These are phyloP conservation scores for Nycticryphes semicollaris DNA, from an alignment of 2,113 vertebrate species.

Conservation along the genomic window DNA sequence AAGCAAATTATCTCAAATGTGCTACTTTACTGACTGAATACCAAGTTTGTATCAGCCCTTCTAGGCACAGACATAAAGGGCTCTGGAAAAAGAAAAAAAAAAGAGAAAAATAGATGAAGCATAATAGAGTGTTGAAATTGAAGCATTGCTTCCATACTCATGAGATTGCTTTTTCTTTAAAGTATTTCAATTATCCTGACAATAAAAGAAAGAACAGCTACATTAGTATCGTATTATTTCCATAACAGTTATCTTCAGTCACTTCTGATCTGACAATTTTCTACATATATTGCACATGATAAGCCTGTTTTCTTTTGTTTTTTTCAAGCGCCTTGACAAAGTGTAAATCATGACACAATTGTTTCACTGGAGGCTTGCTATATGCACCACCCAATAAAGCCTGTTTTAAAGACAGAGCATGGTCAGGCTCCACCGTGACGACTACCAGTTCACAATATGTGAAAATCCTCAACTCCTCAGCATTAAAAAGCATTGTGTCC, in stretches of 20 bases:
- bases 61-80: constrained; percentile 22
- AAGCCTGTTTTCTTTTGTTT: background rate
- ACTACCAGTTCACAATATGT: background rate
- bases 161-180: constrained; percentile 53
- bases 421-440: constrained; percentile 2
- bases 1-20: background rate
- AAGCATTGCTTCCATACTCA: background rate
- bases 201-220: constrained; percentile 34
- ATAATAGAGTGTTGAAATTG: constrained; percentile 11
- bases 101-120: background rate
- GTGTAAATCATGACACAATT: background rate
- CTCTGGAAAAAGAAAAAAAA: background rate
- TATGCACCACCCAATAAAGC: background rate
- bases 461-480: background rate
- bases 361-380: background rate
- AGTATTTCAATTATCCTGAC: constrained; percentile 64
- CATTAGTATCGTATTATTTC: constrained; percentile 57
- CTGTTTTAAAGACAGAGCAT: background rate
- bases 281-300: constrained; percentile 5
- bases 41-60: constrained; percentile 11
- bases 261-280: constrained; percentile 29
- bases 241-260: constrained; percentile 32
- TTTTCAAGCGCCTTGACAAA: background rate
- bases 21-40: background rate
- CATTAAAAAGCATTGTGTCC: background rate